These are phyloP conservation scores for Nowickia ferox DNA, from an alignment of 2,888 invertebrate genomes.

Conservation along the genomic window DNA sequence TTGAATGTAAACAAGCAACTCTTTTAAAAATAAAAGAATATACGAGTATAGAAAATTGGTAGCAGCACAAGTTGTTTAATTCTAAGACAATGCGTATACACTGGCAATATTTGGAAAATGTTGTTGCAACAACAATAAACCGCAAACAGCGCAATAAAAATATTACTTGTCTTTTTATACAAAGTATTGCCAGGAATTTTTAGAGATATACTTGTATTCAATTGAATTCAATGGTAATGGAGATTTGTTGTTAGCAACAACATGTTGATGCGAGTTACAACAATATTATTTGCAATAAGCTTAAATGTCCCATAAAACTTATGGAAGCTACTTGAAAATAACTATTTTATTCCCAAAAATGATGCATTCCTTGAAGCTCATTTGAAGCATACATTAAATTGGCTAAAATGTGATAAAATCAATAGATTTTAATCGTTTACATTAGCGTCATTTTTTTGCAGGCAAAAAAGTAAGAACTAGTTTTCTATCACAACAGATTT, in stretches of 20 bases:
- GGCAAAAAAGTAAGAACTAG: neutral
- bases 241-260: constrained; percentile 6
- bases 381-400: constrained; percentile 1
- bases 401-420: neutral
- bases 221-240: constrained; percentile 9
- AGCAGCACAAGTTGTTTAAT: constrained; percentile 11
- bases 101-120: constrained; percentile 63
- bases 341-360: neutral
- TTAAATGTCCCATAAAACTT: constrained; percentile 9
- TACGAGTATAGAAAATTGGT: neutral
- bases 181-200: constrained; percentile 10
- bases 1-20: constrained; percentile 51
- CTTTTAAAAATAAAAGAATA: constrained; percentile 10
- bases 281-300: constrained; percentile 25
- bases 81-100: constrained; percentile 56
- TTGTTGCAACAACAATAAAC: constrained; percentile 35
- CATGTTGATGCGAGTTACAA: constrained; percentile 16
- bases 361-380: too few species aligned
- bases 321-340: neutral
- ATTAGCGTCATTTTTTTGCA: constrained; percentile 2
- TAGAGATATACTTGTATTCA: neutral
- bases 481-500: too few species aligned
- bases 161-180: constrained; percentile 18
- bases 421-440: neutral
- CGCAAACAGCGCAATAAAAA: neutral